Percentiles rank a stretch among this genome's conserved stretches.
phyloP scores from a whole-genome alignment of 1,140 invertebrate genomes.

The Philaenus spumarius region DNA sequence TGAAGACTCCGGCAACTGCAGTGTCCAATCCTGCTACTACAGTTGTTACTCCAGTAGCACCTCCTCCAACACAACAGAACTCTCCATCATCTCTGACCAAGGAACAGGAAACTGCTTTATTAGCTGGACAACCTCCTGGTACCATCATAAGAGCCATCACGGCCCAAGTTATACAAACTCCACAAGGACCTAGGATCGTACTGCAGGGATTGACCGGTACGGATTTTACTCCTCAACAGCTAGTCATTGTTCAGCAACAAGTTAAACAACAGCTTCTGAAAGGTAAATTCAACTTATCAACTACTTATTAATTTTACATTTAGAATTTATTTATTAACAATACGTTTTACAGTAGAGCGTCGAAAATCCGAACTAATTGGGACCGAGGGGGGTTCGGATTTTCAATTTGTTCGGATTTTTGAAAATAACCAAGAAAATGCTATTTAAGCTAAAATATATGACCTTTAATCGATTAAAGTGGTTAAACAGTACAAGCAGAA shows the following conservation, averaged over 20 bases:
- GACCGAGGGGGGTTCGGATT: too few relatives aligned
- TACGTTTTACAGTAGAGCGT: too few relatives aligned
- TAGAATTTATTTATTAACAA: too few relatives aligned
- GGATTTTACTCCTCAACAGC: slow-evolving; percentile 70
- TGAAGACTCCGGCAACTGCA: not conserved
- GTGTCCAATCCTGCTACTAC: not conserved
- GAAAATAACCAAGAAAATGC: too few relatives aligned
- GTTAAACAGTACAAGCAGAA: too few relatives aligned
- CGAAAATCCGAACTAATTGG: too few relatives aligned
- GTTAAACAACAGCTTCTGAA: slow-evolving; percentile 81
- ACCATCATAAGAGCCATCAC: slow-evolving; percentile 81
- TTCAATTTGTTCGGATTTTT: too few relatives aligned
- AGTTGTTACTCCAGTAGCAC: not conserved
- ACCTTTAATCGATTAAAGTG: too few relatives aligned
- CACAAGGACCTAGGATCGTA: slow-evolving; percentile 74
- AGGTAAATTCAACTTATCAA: slow-evolving; percentile 50
- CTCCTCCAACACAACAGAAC: not conserved
- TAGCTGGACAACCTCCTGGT: slow-evolving; percentile 71
- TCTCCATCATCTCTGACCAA: slow-evolving; percentile 7
- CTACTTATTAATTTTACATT: not conserved
- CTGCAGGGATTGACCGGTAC: slow-evolving; percentile 73
- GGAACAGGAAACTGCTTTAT: slow-evolving; percentile 41
- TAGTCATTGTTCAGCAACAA: slow-evolving; percentile 74
- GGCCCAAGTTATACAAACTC: slow-evolving; percentile 72
- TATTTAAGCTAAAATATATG: too few relatives aligned